Percentiles rank a stretch among this genome's conserved stretches.
These are phyloP conservation scores for Phenacoccus solenopsis DNA, from an alignment of 1,140 invertebrate species.

Conservation along the genomic window DNA sequence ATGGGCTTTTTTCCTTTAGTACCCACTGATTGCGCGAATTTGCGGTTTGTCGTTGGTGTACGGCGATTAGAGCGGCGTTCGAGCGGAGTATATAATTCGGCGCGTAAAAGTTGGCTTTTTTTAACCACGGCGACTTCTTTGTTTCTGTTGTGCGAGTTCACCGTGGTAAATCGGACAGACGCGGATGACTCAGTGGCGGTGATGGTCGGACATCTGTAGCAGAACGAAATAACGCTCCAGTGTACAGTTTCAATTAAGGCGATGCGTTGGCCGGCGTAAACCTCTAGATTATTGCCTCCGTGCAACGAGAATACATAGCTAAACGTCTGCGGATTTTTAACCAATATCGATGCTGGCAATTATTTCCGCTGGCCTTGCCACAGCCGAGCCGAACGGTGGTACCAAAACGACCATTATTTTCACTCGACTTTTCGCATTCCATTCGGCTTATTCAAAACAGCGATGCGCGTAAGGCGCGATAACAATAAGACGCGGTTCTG, in stretches of 20 bases:
- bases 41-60: background rate
- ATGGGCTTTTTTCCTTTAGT: too few relatives aligned
- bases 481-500: background rate
- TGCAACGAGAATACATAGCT: background rate
- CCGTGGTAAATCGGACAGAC: background rate
- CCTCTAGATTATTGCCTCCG: background rate
- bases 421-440: conserved; percentile 1
- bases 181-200: background rate
- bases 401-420: background rate
- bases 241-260: background rate
- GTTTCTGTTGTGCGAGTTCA: background rate
- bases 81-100: background rate
- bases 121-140: background rate
- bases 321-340: background rate
- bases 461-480: background rate
- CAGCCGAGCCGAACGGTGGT: background rate
- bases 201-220: background rate
- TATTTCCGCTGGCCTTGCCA: background rate
- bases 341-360: background rate
- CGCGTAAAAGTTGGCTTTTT: background rate
- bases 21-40: background rate
- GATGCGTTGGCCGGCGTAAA: background rate
- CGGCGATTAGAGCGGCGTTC: background rate
- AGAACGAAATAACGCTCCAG: background rate
- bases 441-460: background rate